Evolutionary conservation across 2,113 vertebrate genomes (phyloP).

Genomic region (Ptyas mucosa): DNA sequence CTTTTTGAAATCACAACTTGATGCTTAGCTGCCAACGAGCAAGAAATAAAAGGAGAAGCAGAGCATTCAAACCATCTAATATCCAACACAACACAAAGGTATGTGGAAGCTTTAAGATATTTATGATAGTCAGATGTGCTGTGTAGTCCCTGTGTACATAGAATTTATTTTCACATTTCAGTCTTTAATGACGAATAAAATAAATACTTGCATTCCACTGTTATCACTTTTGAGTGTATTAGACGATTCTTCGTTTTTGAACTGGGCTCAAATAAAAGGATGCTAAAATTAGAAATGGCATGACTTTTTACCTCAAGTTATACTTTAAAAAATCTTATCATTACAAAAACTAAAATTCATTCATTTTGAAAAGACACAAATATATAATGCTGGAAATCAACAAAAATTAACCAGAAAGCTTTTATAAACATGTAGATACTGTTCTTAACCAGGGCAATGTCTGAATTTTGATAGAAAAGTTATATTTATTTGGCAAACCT

Average conservation of each 20-base stretch:
- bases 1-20: not conserved
- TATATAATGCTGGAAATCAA: not conserved
- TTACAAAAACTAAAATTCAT: constrained; percentile 16
- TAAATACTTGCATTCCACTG: rapidly evolving
- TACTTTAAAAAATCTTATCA: not conserved
- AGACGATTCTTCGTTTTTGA: not conserved
- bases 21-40: not conserved
- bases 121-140: not conserved
- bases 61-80: not conserved
- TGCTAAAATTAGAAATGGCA: not conserved
- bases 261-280: not conserved
- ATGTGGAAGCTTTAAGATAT: not conserved
- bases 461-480: not conserved
- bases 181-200: rapidly evolving
- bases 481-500: not conserved
- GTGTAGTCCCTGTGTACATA: rapidly evolving
- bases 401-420: not conserved
- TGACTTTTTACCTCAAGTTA: not conserved
- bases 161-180: not conserved
- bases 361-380: not conserved
- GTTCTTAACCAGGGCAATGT: not conserved
- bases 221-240: rapidly evolving
- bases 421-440: not conserved
- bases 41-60: not conserved
- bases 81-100: not conserved